Evolutionary conservation across 1,140 invertebrate genomes (phyloP).

Genomic region (Euura saliciscinereae): DNA sequence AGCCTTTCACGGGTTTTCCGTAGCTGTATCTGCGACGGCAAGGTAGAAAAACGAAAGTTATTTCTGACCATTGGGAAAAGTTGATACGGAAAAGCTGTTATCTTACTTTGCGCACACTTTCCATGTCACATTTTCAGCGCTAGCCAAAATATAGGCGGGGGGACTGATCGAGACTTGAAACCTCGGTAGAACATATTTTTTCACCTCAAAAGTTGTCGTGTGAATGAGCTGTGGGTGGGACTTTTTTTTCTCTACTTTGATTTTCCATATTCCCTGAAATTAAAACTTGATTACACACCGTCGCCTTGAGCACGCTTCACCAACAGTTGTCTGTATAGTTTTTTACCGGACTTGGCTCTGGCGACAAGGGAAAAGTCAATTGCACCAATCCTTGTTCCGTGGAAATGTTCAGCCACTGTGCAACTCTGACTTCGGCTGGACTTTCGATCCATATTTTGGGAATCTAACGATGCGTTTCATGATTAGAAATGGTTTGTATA

Average conservation of each 20-base stretch:
- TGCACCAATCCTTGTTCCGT: conserved; percentile 62
- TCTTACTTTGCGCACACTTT: conserved; percentile 68
- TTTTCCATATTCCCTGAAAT: conserved; percentile 63
- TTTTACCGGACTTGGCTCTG: conserved; percentile 61
- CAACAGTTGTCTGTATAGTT: not conserved
- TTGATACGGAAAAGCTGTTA: not conserved
- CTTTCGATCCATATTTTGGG: conserved; percentile 66
- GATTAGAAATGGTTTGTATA: too few species aligned
- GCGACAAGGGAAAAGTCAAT: conserved; percentile 61
- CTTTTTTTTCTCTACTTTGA: conserved; percentile 58
- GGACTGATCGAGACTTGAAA: conserved; percentile 70
- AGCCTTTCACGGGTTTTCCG: conserved; percentile 73
- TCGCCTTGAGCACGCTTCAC: not conserved
- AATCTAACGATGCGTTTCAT: conserved; percentile 53
- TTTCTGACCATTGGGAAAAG: not conserved
- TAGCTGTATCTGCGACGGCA: conserved; percentile 69
- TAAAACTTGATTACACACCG: conserved; percentile 1
- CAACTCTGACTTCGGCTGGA: conserved; percentile 63
- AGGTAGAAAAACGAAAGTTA: conserved; percentile 1
- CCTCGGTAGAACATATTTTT: conserved; percentile 69
- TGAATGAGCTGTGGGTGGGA: conserved; percentile 46
- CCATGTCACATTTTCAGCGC: conserved; percentile 60
- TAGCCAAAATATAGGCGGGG: conserved; percentile 64
- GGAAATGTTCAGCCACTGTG: conserved; percentile 65
- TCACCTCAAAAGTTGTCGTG: conserved; percentile 63